Evolutionary conservation across 1,140 invertebrate genomes (phyloP), one percentile per base, ranked within the genome.

Genomic region (Trichoplusia ni): DNA sequence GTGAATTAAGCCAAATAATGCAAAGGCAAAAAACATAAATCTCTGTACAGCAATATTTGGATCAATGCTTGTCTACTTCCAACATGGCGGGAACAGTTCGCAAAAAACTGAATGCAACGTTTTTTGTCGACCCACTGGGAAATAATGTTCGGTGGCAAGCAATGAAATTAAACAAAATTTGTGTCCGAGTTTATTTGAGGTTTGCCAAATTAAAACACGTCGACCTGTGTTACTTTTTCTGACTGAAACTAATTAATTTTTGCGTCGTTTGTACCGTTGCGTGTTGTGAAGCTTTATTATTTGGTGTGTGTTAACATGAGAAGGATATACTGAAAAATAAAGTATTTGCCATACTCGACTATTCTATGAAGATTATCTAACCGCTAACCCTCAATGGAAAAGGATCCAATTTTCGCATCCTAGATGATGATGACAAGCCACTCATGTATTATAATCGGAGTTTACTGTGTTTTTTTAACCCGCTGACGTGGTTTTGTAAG

Each of bases 161-260:
- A 33, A 49, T 38, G 33, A 56, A 56, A 58, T 47, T 29, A 40
- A 65, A 58, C 54, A 42, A 38, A 46, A 47, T 58, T 58, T 49
- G 58, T 37, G 11, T 19, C 14, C 27, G 13, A 35, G 62, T 40
- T 38, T 33, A 33, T 65, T 46, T 40, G 33, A 49, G 40, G 29
- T 47, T 40, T 56, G 19, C 16, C 44, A 59, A 49, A 65, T 65
- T 65, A 51, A 65, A 65, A 59, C 21, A 6, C 4, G 7, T n/a
- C 23, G 33, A 8, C 14, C 3, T 25, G 21, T 42, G 4, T 37
- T 18, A 18, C 21, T 58, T 44, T 42, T 27, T 16, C 9, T 19
- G 16, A 9, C 18, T n/a, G n/a, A 6, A n/a, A 11, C 11, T 29
- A 18, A 42, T 44, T 29, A 31, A 44, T 62, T 62, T 51, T 62